phyloP scores from a whole-genome alignment of 2,888 invertebrate species.

The Thelaira solivaga region DNA sequence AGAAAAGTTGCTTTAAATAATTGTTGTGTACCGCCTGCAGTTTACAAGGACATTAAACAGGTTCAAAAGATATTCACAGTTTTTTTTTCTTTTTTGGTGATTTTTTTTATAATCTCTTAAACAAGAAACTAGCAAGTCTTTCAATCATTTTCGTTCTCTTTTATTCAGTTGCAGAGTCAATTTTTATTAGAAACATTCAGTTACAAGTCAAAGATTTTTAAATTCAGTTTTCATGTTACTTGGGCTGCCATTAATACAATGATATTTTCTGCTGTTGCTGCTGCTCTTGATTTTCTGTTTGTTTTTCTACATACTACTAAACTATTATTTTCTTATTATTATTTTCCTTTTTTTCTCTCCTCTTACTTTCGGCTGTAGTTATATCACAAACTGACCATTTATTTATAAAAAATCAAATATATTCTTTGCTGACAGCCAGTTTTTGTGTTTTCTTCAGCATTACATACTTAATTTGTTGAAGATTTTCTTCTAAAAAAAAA shows the following conservation, averaged over 20 bases:
- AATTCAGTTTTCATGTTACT: background rate
- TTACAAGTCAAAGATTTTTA: slow-evolving; percentile 16
- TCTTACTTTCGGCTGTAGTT: slow-evolving; percentile 29
- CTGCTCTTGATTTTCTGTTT: no score
- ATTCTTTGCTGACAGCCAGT: no score
- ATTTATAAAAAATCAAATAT: slow-evolving; percentile 25
- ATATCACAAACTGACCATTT: background rate
- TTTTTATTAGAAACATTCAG: slow-evolving; percentile 4
- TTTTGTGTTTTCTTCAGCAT: background rate
- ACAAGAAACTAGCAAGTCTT: slow-evolving; percentile 1
- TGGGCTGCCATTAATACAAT: slow-evolving; percentile 35
- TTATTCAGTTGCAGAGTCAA: slow-evolving; percentile 8
- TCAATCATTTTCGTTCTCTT: background rate
- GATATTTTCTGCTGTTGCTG: slow-evolving; percentile 1
- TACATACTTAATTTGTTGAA: background rate
- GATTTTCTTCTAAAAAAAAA: background rate
- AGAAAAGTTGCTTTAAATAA: slow-evolving; percentile 47
- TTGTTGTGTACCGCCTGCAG: slow-evolving; percentile 52
- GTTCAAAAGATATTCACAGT: slow-evolving; percentile 28
- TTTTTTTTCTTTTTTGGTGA: slow-evolving; percentile 11
- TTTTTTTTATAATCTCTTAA: no score
- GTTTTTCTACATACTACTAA: background rate
- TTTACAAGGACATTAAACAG: slow-evolving; percentile 58
- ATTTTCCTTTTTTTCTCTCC: background rate
- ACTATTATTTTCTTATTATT: background rate